A percentile compares a stretch with the other conserved stretches of the same genome.
Conservation (phyloP, 2,888 invertebrate species). For the Euspilapteryx auroguttella region DNA sequence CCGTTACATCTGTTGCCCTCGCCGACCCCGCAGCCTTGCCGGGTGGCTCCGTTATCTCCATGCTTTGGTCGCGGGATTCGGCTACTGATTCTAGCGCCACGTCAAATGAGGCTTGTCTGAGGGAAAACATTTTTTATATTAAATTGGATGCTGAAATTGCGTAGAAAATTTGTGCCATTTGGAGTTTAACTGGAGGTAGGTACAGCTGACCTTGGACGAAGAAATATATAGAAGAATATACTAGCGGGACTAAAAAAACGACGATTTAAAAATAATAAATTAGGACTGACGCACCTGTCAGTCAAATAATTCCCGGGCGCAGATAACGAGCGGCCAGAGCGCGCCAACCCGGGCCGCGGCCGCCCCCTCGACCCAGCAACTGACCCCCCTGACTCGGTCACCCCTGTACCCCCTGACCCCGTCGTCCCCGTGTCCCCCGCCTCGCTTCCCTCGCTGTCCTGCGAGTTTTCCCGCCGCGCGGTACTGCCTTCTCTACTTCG, state of each 20-base stretch:
- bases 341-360: constrained; percentile 15
- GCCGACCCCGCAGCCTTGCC: no score
- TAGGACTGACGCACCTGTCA: no score
- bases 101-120: constrained; percentile 43
- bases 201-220: no score
- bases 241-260: neutral
- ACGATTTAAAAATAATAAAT: no score
- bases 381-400: constrained; percentile 11
- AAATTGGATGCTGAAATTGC: neutral
- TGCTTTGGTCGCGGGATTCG: constrained; percentile 26
- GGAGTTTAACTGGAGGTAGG: no score
- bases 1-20: no score
- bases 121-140: no score
- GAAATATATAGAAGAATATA: no score
- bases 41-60: constrained; percentile 11
- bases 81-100: constrained; percentile 38
- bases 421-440: constrained; percentile 16
- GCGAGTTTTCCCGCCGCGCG: constrained; percentile 27
- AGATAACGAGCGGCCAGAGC: constrained; percentile 40
- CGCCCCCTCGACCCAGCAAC: constrained; percentile 12
- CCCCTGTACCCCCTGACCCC: constrained; percentile 23
- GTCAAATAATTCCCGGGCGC: constrained; percentile 47
- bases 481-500: constrained; percentile 41
- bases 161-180: no score
- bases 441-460: constrained; percentile 11